Evolutionary conservation across 2,113 vertebrate genomes (phyloP), one percentile per base, ranked within the genome.

Genomic region (Chaetops frenatus): DNA sequence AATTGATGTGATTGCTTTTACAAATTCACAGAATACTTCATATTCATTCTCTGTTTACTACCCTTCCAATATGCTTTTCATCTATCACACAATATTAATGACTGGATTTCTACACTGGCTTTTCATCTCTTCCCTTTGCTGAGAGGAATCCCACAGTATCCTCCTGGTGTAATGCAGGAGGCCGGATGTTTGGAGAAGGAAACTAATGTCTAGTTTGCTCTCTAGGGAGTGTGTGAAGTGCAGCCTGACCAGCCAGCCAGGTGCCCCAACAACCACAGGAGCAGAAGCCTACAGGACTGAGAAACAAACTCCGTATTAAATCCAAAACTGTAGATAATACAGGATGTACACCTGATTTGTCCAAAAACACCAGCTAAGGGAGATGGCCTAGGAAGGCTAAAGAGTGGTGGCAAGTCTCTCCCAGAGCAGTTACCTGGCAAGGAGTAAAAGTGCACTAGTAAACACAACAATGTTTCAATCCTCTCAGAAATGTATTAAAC

Each of bases 381-480:
- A 91, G 15, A 58, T 21, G 36, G 33, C 11, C 19, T 12, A 81
- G 23, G 38, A 78, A 87, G 35, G 69, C 29, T 71, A 1, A 42
- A 62, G 35, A 42, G 38, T 5, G 12, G 29, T 27, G 16, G 35
- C 35, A 90, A 81, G 71, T 15, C 35, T 40, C 31, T 67, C 33
- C 70, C 29, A 69, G 17, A 73, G 25, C 6, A 11, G 42, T n/a
- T 51, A 7, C 13, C 12, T 48, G 28, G 27, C 29, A 81, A 28
- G 28, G 42, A 67, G 10, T 1, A 31, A 33, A 48, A 57, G 0
- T 4, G 9, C 20, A 7, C 38, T 15, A 60, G 29, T 15, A 50
- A 77, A 57, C 0, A 4, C 9, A 17, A 24, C 7, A 24, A 42
- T 0, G 0, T 7, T 57, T 76, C 6, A 22, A 4, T 50, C 9